Conservation (phyloP, 2,113 vertebrate genomes). For the Cyanoliseus patagonus region DNA sequence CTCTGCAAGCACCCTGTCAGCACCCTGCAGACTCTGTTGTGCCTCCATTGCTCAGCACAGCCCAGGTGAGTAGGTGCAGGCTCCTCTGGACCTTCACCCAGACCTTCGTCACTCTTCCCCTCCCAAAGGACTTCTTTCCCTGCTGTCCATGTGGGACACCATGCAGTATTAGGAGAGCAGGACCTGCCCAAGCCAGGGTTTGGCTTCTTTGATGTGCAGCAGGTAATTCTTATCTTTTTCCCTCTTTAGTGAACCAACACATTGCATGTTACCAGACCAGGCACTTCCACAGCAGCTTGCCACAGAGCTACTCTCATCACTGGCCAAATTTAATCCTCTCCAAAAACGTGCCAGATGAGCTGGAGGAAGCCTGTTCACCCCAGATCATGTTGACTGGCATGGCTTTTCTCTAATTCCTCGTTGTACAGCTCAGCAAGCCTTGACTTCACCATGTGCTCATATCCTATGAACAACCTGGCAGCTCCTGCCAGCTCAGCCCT, state of each 20-base stretch:
- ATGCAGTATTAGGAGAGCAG: neutral
- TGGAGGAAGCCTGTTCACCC: neutral
- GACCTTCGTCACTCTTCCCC: neutral
- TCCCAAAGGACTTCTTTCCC: neutral
- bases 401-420: neutral
- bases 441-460: neutral
- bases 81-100: neutral
- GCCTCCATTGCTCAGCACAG: accelerated
- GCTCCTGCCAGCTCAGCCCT: neutral
- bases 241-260: neutral
- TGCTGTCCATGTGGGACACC: neutral
- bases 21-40: neutral
- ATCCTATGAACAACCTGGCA: neutral
- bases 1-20: neutral
- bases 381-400: accelerated
- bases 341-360: neutral
- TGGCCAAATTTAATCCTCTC: neutral
- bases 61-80: accelerated
- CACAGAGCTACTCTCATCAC: neutral
- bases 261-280: neutral
- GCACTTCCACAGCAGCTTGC: neutral
- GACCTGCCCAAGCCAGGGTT: neutral
- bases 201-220: neutral
- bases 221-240: neutral
- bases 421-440: neutral